Conservation (phyloP, 2,888 invertebrate genomes). For the Netelia virgata region DNA sequence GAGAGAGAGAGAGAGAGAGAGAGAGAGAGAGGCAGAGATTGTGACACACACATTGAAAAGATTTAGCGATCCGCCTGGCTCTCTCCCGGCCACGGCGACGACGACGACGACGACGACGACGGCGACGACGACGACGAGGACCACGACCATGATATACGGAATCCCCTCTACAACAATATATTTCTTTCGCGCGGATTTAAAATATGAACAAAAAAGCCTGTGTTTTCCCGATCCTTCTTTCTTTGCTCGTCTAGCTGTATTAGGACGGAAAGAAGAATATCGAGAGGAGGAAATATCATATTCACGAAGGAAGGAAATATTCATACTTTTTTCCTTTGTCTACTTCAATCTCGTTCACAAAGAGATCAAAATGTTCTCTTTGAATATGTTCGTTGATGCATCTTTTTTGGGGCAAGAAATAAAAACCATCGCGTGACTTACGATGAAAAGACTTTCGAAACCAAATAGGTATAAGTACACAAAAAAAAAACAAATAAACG, state of each 20-base stretch:
- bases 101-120: neutral
- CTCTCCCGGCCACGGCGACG: too few species aligned
- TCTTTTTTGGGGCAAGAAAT: neutral
- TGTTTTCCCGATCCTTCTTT: neutral
- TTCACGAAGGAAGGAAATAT: slow-evolving; percentile 35
- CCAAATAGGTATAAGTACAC: too few species aligned
- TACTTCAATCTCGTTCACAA: slow-evolving; percentile 20
- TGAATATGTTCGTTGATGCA: slow-evolving; percentile 9
- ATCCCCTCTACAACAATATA: slow-evolving; percentile 21
- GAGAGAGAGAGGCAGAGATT: neutral
- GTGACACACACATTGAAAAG: slow-evolving; percentile 17
- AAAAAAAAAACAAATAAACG: neutral
- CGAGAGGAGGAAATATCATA: slow-evolving; percentile 16
- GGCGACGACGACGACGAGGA: too few species aligned
- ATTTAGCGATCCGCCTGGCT: slow-evolving; percentile 36
- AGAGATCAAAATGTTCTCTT: slow-evolving; percentile 14
- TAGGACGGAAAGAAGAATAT: neutral
- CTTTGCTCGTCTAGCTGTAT: neutral
- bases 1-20: too few species aligned
- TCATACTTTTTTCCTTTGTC: slow-evolving; percentile 6
- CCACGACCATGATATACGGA: neutral
- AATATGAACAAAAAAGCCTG: slow-evolving; percentile 23
- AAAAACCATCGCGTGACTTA: neutral
- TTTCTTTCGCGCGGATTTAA: slow-evolving; percentile 28
- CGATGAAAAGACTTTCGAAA: neutral